phyloP scores from a whole-genome alignment of 2,113 vertebrate species.

The Patagioenas fasciata region DNA sequence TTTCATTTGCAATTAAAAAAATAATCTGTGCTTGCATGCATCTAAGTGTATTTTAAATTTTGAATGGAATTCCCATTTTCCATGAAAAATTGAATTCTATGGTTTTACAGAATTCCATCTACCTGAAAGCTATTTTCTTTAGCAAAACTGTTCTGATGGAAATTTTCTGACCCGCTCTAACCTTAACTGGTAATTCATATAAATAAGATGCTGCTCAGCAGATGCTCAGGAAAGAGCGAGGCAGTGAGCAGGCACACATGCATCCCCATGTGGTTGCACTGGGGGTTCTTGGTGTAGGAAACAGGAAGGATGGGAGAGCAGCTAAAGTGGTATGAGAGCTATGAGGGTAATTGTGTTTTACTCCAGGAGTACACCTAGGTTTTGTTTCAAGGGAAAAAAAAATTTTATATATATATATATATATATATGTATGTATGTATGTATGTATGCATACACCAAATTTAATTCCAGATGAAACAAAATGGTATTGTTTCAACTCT shows the following conservation, averaged over 20 bases:
- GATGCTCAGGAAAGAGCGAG: neutral
- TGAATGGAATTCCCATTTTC: neutral
- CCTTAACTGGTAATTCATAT: neutral
- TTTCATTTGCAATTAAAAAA: neutral
- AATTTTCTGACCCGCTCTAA: neutral
- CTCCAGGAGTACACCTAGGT: neutral
- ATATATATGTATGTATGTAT: neutral
- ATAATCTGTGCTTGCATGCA: neutral
- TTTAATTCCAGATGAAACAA: neutral
- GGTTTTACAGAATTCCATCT: neutral
- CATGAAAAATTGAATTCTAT: neutral
- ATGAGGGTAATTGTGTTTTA: neutral
- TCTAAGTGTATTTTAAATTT: neutral
- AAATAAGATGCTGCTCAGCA: neutral
- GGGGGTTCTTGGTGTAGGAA: neutral
- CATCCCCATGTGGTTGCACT: neutral
- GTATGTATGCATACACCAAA: neutral
- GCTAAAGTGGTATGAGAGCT: neutral
- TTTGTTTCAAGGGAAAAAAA: neutral
- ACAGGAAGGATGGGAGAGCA: neutral
- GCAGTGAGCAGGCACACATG: neutral
- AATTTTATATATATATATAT: too few relatives aligned
- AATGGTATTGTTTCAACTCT: neutral
- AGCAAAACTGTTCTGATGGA: neutral
- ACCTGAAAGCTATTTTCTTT: neutral